Conservation (phyloP, 2,797 vertebrate genomes). For the Anisognathus igniventris region DNA sequence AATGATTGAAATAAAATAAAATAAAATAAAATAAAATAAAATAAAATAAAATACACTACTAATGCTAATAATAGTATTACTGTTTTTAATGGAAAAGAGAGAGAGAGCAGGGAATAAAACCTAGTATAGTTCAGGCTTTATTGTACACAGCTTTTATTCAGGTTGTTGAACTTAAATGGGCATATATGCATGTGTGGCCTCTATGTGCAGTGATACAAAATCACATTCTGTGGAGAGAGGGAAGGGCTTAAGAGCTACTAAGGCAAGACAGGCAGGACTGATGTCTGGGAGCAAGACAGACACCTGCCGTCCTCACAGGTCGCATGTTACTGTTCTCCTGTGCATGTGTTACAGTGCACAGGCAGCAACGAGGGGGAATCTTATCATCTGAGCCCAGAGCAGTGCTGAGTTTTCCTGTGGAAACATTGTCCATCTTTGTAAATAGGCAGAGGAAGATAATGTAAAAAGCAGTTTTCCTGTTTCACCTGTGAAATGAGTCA, state of each 20-base stretch:
- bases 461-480: neutral
- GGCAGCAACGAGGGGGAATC: neutral
- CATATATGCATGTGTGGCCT: neutral
- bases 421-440: neutral
- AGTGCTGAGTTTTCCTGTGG: neutral
- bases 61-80: neutral
- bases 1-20: neutral
- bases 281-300: neutral
- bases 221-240: neutral
- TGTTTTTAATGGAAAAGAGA: neutral
- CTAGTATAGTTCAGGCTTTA: neutral
- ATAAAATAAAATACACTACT: neutral
- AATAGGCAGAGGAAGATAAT: neutral
- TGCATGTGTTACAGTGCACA: neutral
- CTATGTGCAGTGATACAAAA: neutral
- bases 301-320: neutral
- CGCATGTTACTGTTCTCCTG: fast-evolving
- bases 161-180: neutral
- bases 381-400: neutral
- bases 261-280: neutral
- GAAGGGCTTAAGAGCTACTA: neutral
- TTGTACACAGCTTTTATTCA: neutral
- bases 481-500: neutral
- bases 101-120: neutral
- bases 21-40: neutral